Percentiles rank a stretch among this genome's conserved stretches.
Conservation (phyloP, 2,888 invertebrate species). For the Rhorus exstirpatorius region DNA sequence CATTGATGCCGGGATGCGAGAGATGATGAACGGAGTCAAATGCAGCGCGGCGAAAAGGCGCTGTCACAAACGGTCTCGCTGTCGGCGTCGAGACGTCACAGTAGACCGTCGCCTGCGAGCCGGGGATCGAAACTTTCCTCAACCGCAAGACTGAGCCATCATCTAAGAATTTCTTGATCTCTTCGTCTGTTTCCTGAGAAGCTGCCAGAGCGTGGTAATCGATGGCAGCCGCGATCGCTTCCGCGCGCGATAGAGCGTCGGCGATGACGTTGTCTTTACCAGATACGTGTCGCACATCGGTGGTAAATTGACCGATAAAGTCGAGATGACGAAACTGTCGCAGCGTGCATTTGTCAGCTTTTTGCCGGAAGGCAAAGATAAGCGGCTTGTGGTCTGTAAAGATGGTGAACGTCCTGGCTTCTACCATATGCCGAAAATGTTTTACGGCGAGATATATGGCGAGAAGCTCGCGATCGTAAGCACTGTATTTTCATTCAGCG, state of each 20-base stretch:
- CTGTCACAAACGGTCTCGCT: neutral
- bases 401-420: neutral
- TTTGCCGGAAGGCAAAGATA: neutral
- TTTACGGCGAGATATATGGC: neutral
- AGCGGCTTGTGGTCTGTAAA: conserved; percentile 4
- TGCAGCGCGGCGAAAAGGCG: neutral
- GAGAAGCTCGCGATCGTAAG: neutral
- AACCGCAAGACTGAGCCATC: neutral
- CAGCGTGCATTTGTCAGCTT: neutral
- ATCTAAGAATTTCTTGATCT: neutral
- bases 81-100: neutral
- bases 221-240: neutral
- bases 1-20: neutral
- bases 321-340: neutral
- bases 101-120: neutral
- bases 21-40: neutral
- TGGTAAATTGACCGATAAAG: conserved; percentile 1
- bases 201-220: neutral
- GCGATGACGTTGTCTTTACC: neutral
- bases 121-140: neutral
- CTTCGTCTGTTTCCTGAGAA: neutral
- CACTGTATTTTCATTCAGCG: neutral
- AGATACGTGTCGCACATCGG: neutral
- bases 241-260: neutral
- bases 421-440: conserved; percentile 1